A percentile compares a stretch with the other conserved stretches of the same genome.
Evolutionary conservation across 2,888 invertebrate genomes (phyloP).

Genomic region (Drosophila merina): DNA sequence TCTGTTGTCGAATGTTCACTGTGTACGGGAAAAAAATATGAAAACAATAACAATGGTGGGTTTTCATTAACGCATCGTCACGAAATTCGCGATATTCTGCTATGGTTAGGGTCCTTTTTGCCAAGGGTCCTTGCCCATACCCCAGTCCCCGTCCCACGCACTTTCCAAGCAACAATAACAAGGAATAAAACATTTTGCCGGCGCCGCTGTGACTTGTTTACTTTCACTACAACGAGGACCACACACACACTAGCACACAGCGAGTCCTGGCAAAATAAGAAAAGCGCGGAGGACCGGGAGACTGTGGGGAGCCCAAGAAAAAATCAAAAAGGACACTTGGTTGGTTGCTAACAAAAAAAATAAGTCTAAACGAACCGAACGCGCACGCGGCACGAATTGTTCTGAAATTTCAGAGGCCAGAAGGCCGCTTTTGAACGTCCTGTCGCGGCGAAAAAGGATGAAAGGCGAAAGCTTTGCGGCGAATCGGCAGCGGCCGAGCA

Average conservation of each 20-base stretch:
- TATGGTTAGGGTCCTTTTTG: slow-evolving; percentile 1
- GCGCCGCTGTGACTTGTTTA: slow-evolving; percentile 67
- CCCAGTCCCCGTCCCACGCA: not conserved
- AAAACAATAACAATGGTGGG: slow-evolving; percentile 11
- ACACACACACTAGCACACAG: slow-evolving; percentile 1
- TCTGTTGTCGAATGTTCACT: slow-evolving; percentile 11
- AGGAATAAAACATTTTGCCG: slow-evolving; percentile 50
- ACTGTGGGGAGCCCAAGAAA: not conserved
- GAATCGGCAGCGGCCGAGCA: slow-evolving; percentile 46
- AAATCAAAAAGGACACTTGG: not conserved
- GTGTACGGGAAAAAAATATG: slow-evolving; percentile 23
- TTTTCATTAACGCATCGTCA: slow-evolving; percentile 31
- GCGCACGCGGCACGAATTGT: slow-evolving; percentile 74
- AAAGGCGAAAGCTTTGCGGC: slow-evolving; percentile 55
- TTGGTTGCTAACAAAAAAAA: not conserved
- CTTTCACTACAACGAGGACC: slow-evolving; percentile 51
- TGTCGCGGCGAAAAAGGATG: slow-evolving; percentile 29
- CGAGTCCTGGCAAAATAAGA: slow-evolving; percentile 1
- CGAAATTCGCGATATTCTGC: slow-evolving; percentile 7
- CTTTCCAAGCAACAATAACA: slow-evolving; percentile 33
- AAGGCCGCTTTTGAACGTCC: slow-evolving; percentile 59
- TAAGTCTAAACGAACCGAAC: slow-evolving; percentile 69
- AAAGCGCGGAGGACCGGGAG: not conserved
- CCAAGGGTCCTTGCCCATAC: not conserved
- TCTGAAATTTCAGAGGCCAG: slow-evolving; percentile 59